Conservation (phyloP, 2,888 invertebrate genomes). For the Ferrisia virgata region DNA sequence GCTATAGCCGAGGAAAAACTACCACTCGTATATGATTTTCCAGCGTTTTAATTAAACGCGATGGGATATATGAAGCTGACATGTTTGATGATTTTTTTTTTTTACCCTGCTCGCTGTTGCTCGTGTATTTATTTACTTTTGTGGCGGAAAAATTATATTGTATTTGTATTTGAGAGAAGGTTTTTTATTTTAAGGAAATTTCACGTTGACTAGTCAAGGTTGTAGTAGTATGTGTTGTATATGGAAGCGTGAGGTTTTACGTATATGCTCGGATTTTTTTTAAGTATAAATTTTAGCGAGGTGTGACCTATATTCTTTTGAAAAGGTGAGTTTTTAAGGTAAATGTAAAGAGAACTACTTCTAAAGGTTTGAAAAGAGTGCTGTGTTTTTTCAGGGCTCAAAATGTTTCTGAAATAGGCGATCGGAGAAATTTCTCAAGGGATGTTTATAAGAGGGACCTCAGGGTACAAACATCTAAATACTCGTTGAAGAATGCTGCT, state of each 20-base stretch:
- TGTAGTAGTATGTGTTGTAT: too few relatives aligned
- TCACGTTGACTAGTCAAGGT: not conserved
- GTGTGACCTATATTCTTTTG: not conserved
- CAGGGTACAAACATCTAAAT: too few relatives aligned
- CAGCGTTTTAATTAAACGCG: not conserved
- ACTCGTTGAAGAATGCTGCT: too few relatives aligned
- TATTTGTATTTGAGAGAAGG: not conserved
- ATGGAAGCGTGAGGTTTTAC: not conserved
- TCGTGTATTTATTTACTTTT: not conserved
- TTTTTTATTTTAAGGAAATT: not conserved
- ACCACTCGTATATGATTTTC: not conserved
- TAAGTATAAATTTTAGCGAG: not conserved
- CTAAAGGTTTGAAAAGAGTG: too few relatives aligned
- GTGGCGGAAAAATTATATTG: not conserved
- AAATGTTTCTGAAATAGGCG: too few relatives aligned
- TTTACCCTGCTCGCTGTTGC: not conserved
- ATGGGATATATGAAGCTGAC: too few relatives aligned
- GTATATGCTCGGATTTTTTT: not conserved
- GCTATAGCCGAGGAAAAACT: not conserved
- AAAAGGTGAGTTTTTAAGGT: too few relatives aligned
- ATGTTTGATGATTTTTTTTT: not conserved
- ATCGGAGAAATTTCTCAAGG: too few relatives aligned
- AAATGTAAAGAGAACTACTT: too few relatives aligned
- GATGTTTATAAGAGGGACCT: too few relatives aligned
- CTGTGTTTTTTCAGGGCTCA: too few relatives aligned